phyloP scores from a whole-genome alignment of 1,140 invertebrate genomes.

The Cyclina sinensis region DNA sequence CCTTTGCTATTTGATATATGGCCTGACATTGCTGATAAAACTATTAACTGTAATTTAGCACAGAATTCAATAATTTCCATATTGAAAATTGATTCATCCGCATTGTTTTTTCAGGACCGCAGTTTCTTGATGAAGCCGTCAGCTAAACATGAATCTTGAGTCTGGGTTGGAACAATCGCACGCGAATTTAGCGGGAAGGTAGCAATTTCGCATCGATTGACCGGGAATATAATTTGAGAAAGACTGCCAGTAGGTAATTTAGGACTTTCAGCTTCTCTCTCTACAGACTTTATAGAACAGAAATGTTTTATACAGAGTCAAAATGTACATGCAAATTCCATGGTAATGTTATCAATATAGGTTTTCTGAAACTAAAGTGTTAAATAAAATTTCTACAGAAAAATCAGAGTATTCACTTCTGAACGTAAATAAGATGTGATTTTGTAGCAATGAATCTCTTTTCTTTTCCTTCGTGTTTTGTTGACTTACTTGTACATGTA shows the following conservation, averaged over 20 bases:
- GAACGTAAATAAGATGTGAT: too few species aligned
- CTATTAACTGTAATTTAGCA: conserved; percentile 70
- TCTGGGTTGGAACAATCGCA: conserved; percentile 52
- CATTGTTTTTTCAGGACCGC: conserved; percentile 24
- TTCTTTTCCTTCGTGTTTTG: too few species aligned
- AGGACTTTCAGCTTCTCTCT: neutral
- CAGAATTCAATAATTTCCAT: conserved; percentile 70
- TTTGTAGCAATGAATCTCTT: too few species aligned
- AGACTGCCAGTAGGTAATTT: conserved; percentile 40
- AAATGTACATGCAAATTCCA: too few species aligned
- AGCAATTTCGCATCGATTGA: conserved; percentile 73
- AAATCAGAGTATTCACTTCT: too few species aligned
- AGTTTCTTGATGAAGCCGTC: conserved; percentile 48
- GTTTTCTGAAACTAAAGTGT: too few species aligned
- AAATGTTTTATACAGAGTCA: neutral
- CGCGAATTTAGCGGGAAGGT: conserved; percentile 51
- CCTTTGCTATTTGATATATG: conserved; percentile 49
- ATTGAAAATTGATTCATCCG: conserved; percentile 61
- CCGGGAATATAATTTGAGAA: conserved; percentile 60
- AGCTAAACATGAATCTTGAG: conserved; percentile 38
- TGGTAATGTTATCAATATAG: too few species aligned
- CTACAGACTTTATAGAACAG: neutral
- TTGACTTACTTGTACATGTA: too few species aligned
- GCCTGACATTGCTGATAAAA: conserved; percentile 55
- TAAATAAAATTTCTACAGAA: too few species aligned